These are phyloP conservation scores for Miltochrista miniata DNA, from an alignment of 2,888 invertebrate genomes.

Conservation along the genomic window DNA sequence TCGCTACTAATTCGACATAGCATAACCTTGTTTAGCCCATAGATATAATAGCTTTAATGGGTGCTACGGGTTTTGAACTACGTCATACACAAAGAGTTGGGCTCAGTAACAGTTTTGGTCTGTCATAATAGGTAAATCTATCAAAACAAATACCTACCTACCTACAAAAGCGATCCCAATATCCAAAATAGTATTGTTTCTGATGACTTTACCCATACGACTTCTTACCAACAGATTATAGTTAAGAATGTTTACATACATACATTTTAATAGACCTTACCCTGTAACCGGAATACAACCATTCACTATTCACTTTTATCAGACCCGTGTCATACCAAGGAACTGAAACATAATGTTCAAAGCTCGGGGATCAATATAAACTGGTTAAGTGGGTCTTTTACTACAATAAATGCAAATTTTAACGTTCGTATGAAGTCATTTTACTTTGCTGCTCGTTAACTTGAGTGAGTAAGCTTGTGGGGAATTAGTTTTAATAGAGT, in stretches of 20 bases:
- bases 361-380: not conserved
- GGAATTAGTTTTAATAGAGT: conserved; percentile 9
- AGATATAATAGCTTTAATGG: no score
- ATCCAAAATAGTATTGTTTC: no score
- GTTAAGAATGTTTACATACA: conserved; percentile 23
- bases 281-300: conserved; percentile 18
- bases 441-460: conserved; percentile 24
- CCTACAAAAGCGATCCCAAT: no score
- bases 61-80: no score
- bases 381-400: conserved; percentile 9
- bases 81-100: no score
- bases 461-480: conserved; percentile 25
- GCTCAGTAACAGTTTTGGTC: no score
- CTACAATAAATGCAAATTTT: conserved; percentile 36
- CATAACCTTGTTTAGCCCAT: no score
- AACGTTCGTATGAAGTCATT: conserved; percentile 31
- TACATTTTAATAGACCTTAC: conserved; percentile 22
- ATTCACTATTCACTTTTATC: conserved; percentile 12
- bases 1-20: no score
- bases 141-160: no score
- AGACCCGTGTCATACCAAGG: not conserved
- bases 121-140: no score
- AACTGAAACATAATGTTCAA: not conserved
- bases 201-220: conserved; percentile 6
- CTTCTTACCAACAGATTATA: conserved; percentile 23